Evolutionary conservation across 2,888 invertebrate genomes (phyloP), one percentile per base, ranked within the genome.

Genomic region (Clusia tigrina): DNA sequence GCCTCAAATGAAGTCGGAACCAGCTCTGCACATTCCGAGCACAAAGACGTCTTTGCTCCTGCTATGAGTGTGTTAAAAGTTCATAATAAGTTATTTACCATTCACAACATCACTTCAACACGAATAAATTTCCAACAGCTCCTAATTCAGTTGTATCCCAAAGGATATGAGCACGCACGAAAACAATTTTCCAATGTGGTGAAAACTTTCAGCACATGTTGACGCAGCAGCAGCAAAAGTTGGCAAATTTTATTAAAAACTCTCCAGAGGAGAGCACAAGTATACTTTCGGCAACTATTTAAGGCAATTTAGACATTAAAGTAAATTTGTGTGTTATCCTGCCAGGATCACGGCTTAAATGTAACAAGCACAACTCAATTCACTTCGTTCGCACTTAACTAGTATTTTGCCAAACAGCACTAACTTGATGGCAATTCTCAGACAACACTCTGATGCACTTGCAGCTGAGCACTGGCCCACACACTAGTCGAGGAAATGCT

Each of bases 91-190:
- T 6, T 42, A 42, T 42, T 42, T 42, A 42, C 42, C 42, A 42
- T 42, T 42, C n/a, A 42, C 42, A 42, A n/a, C 42, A 42, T 42
- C 9, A 42, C 42, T 42, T 42, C 42, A n/a, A 17, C 42, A 42
- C 9, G 42, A 42, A 17, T 42, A 42, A 42, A n/a, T 15, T 42
- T 42, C 12, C 42, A 42, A 12, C 6, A 6, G 42, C 42, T 42
- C 3, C 42, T 42, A 42, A 42, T 3, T 42, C 42, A n/a, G n/a
- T n/a, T 6, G 42, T n/a, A 42, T n/a, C 42, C 42, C 42, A 6
- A n/a, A 42, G 42, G 9, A 42, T 42, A 3, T n/a, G 42, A 32
- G 42, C 42, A 42, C 42, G 42, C 42, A 42, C 42, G 42, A 9
- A 42, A n/a, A 42, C n/a, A 42, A n/a, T n/a, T 42, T 12, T 6